Evolutionary conservation across 2,797 vertebrate genomes (phyloP), one percentile per base, ranked within the genome.

Genomic region (Tympanoctomys barrerae): DNA sequence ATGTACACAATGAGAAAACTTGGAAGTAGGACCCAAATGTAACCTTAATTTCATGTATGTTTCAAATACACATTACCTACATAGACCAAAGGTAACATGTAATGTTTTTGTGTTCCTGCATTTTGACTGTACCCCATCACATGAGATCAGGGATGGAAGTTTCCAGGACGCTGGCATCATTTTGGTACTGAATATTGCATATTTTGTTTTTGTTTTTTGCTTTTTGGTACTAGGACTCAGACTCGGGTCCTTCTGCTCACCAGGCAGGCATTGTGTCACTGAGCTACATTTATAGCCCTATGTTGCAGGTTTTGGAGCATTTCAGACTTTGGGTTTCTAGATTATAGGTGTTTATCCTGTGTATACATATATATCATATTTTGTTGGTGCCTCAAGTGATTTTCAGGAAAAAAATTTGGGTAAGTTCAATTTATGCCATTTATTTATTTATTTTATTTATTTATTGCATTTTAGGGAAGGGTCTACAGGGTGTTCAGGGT

Each of bases 371-470:
- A 6, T n/a, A 77, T 31, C 33, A 52, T 61, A 42, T 64, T 77
- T 89, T 75, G 59, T 70, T 62, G 10, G 14, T 42, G 3, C 46
- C 7, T 80, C 90, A 79, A 83, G n/a, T 10, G 16, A 91, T 86
- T 94, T 97, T 93, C 24, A 78, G 89, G 57, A 54, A 21, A 22
- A 22, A 87, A 19, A 75, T 87, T 87, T 64, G n/a, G 90, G 36
- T 71, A 86, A 83, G 28, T 39, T 83, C 49, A 42, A 12, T 85
- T 70, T 94, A 87, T 7, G 57, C 57, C 52, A 64, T 90, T 59
- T 70, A 16, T 42, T 42, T 42, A 42, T 42, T 42, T 42, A 42
- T 42, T 49, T 49, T 49, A 49, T 49, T 49, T 49, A 49, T 49
- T 49, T 49, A 49, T 49, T 49, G 49, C 11, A 49, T 49, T 49